phyloP scores from a whole-genome alignment of 2,113 vertebrate species.

The Syrmaticus mikado region DNA sequence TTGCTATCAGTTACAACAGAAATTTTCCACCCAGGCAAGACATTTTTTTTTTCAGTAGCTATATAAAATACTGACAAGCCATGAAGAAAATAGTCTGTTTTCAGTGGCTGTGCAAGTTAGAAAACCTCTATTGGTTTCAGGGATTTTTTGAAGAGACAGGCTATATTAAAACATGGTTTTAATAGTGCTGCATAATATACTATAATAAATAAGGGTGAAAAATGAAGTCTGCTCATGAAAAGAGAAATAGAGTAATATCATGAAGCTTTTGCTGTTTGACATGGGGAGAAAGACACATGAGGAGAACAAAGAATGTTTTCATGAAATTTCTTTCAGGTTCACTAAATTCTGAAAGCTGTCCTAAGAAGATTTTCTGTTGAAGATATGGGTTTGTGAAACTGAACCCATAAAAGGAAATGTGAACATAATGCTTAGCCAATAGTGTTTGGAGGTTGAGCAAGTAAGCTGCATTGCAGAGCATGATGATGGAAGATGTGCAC shows the following conservation, averaged over 20 bases:
- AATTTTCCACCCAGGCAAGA: conserved; percentile 75
- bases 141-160: not conserved
- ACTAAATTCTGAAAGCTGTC: not conserved
- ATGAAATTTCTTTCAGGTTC: not conserved
- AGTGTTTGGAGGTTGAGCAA: not conserved
- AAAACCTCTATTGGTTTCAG: not conserved
- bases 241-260: not conserved
- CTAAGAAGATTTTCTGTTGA: not conserved
- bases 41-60: not conserved
- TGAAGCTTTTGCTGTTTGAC: not conserved
- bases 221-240: not conserved
- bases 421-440: not conserved
- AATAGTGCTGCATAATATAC: conserved; percentile 10
- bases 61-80: conserved; percentile 39
- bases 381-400: not conserved
- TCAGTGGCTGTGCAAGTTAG: not conserved
- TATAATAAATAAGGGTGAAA: conserved; percentile 34
- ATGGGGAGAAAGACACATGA: not conserved
- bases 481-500: not conserved
- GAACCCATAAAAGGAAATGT: not conserved
- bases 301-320: not conserved
- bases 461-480: not conserved
- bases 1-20: conserved; percentile 77
- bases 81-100: conserved; percentile 45
- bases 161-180: conserved; percentile 34